Percentiles rank a stretch among this genome's conserved stretches.
These are phyloP conservation scores for Hybos culiciformis DNA, from an alignment of 2,888 invertebrate genomes.

Conservation along the genomic window DNA sequence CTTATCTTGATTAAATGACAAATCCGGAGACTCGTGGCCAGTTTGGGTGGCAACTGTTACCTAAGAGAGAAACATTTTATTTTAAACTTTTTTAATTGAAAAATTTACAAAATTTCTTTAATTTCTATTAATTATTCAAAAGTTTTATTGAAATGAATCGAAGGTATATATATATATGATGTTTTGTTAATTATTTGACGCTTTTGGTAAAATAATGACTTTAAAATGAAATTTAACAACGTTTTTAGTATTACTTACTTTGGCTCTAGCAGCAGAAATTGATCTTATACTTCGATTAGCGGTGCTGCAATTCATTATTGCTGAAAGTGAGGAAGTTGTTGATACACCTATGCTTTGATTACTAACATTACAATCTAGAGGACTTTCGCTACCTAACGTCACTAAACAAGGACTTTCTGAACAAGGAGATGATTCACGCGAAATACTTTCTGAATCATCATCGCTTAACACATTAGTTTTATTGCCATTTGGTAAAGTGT, in stretches of 20 bases:
- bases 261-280: conserved; percentile 14
- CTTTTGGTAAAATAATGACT: too few relatives aligned
- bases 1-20: conserved; percentile 50
- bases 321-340: not conserved
- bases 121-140: too few relatives aligned
- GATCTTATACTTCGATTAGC: conserved; percentile 1
- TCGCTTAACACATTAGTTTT: conserved; percentile 38
- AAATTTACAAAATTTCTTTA: too few relatives aligned
- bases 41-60: conserved; percentile 80
- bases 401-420: conserved; percentile 42
- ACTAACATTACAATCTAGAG: conserved; percentile 12
- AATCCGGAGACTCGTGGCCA: conserved; percentile 60
- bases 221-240: too few relatives aligned
- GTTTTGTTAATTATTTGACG: too few relatives aligned
- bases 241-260: conserved; percentile 12
- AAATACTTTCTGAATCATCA: conserved; percentile 50
- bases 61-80: conserved; percentile 24
- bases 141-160: too few relatives aligned
- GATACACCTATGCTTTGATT: not conserved
- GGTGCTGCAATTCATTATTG: not conserved
- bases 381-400: conserved; percentile 18
- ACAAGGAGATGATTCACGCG: conserved; percentile 58
- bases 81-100: too few relatives aligned
- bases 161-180: too few relatives aligned
- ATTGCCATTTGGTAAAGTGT: conserved; percentile 26